phyloP scores from a whole-genome alignment of 2,797 vertebrate genomes.

The Florisuga fusca region DNA sequence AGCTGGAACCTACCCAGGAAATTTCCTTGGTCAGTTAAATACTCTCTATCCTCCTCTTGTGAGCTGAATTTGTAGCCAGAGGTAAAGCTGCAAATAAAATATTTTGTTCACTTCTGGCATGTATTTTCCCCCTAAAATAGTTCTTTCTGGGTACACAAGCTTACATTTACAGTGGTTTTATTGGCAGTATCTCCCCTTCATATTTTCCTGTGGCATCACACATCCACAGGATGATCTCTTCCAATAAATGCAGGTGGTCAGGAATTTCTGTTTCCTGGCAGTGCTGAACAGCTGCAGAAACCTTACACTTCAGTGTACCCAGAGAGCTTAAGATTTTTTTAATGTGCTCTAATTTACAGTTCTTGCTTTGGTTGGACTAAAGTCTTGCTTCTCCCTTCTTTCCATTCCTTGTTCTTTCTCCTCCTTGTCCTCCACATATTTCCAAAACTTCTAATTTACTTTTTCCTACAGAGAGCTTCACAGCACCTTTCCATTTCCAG shows the following conservation, averaged over 20 bases:
- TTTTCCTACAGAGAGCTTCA: not conserved
- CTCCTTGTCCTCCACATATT: not conserved
- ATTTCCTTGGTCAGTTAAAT: not conserved
- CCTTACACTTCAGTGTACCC: not conserved
- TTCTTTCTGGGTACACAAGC: not conserved
- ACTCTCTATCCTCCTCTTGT: not conserved
- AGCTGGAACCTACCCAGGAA: slow-evolving; percentile 29
- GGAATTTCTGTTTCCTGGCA: slow-evolving; percentile 49
- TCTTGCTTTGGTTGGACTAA: slow-evolving; percentile 48
- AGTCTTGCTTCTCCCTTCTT: not conserved
- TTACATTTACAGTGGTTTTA: not conserved
- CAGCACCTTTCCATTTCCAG: not conserved
- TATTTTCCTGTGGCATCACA: slow-evolving; percentile 11
- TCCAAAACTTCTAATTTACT: not conserved
- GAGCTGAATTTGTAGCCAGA: not conserved
- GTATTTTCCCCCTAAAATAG: not conserved
- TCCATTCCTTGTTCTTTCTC: not conserved
- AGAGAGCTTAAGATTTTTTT: not conserved
- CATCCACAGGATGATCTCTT: slow-evolving; percentile 4
- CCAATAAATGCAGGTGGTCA: slow-evolving; percentile 48
- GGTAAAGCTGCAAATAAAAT: not conserved
- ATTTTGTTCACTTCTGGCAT: not conserved
- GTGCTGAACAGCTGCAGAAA: slow-evolving; percentile 28
- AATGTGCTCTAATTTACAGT: not conserved
- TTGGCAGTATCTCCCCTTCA: not conserved